Evolutionary conservation across 2,797 vertebrate genomes (phyloP), one percentile per base, ranked within the genome.

Genomic region (Rhinogobio ventralis): DNA sequence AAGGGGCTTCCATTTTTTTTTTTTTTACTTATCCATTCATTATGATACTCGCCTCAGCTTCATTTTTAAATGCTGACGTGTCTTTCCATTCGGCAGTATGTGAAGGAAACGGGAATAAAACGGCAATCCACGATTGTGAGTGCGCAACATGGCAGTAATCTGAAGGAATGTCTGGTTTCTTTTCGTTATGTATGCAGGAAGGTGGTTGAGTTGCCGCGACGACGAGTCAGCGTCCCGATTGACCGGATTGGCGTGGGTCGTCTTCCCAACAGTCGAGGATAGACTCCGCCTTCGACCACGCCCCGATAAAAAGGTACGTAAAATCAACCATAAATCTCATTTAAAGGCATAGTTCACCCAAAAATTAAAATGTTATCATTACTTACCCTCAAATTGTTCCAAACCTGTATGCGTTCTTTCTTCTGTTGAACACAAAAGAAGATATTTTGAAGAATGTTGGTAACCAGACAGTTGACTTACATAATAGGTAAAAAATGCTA

Each of bases 181-280:
- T 11, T 0, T 25, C 19, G 5, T 45, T 60, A 42, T 79, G 14
- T 86, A 69, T 39, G 53, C 88, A 98, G 97, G 84, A 98, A 97
- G 89, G 93, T 87, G 0, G 91, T 91, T 5, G 94, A 95, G 85
- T 89, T 94, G 84, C 94, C 96, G 0, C 95, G 96, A 81, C 95
- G 95, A 53, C 91, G 95, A 62, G 92, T 95, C 77, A 96, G 94
- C 3, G 91, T 94, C 17, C 96, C 97, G 2, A 90, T 99, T 0
- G 97, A 98, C 92, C 90, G 97, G 81, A 97, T 98, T 10, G 97
- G 97, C 28, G 93, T 93, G 83, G 95, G 94, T 33, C 95, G 91
- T 13, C 93, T 97, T 0, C 91, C 96, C 25, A 96, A 86, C 86
- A 93, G 91, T 87, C 94, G 96, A 91, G 97, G 95, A 77, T 98